Evolutionary conservation across 2,888 invertebrate genomes (phyloP), one percentile per base, ranked within the genome.

Genomic region (Erebia epiphron): DNA sequence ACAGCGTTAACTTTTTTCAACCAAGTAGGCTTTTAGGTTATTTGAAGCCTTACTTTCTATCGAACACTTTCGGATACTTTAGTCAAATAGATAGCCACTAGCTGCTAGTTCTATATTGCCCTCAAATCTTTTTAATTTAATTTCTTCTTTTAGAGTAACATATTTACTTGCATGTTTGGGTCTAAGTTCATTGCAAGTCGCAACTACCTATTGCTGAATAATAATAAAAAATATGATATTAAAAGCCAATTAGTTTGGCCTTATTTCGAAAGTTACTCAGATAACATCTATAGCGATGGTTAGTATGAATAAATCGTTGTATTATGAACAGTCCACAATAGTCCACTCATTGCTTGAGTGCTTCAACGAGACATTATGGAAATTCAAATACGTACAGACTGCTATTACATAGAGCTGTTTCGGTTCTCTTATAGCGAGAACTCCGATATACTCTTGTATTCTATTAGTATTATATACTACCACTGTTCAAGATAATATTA

Each of bases 321-420:
- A 35, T 63, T 54, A 68, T 52, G 63, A 69, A 50, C 70, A 67
- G 58, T 16, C 16, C 49, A 71, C 71, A 74, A 74, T 71, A 73
- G 70, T 43, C 68, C 74, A 69, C 69, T 72, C 74, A 75, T 69
- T 74, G 67, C 69, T 72, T 43, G 73, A 69, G 62, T 69, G 70
- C 61, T 65, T 73, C 79, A 78, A 79, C 73, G 76, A 76, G 75
- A 76, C 78, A 75, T 79, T 78, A 75, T 77, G 76, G 76, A 74
- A 75, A 79, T 77, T 77, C 75, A 75, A 78, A 78, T 73, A 68
- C 68, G 69, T 49, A 70, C 65, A 81, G 80, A 75, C 73, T 75
- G 79, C 60, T 66, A 14, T 50, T 62, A 41, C 10, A 68, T 54
- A 75, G 72, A 75, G 61, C 26, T 41, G 41, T 26, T 35, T 35